phyloP scores from a whole-genome alignment of 2,113 vertebrate species.

The Athene cunicularia region DNA sequence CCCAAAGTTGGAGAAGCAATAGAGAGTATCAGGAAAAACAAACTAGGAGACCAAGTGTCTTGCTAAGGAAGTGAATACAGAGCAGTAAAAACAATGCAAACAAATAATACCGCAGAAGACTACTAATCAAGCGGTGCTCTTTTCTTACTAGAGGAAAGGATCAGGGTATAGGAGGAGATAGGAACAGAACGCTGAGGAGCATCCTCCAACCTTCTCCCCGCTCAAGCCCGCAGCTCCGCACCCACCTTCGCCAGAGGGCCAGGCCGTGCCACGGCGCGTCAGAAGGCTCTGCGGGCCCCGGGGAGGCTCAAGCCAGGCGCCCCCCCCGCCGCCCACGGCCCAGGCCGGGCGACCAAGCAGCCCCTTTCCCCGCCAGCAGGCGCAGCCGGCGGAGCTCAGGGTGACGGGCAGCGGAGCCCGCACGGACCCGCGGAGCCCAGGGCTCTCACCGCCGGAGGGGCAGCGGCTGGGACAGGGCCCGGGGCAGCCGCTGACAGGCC shows the following conservation, averaged over 20 bases:
- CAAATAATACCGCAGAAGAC: too few relatives aligned
- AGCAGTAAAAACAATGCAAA: background rate
- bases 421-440: background rate
- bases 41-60: background rate
- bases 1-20: rapidly evolving
- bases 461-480: too few relatives aligned
- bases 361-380: background rate
- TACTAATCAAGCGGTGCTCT: rapidly evolving
- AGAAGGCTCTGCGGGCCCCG: background rate
- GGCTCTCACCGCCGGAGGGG: background rate
- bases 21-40: background rate
- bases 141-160: background rate
- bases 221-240: background rate
- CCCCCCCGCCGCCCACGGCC: background rate
- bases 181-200: rapidly evolving
- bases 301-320: background rate
- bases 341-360: background rate
- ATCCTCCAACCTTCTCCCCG: rapidly evolving
- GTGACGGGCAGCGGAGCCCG: background rate
- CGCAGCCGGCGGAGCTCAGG: background rate
- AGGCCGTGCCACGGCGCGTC: background rate
- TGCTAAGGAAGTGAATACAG: background rate
- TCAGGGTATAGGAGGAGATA: rapidly evolving
- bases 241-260: background rate
- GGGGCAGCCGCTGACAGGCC: background rate